Evolutionary conservation across 2,888 invertebrate species (phyloP).

Genomic region (Pharmacophagus antenor): DNA sequence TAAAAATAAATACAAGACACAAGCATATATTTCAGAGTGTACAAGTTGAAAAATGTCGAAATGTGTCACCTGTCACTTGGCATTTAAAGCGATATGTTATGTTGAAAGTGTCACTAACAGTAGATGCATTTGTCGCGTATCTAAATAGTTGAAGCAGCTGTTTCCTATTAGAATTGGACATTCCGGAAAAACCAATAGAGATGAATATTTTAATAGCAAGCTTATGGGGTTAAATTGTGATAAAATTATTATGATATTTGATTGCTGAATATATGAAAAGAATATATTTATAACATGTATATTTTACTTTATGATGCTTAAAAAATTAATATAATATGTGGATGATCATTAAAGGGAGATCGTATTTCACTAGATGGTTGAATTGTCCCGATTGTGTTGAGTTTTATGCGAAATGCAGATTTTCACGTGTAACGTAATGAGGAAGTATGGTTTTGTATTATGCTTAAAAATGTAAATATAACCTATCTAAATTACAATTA

Average conservation of each 20-base stretch:
- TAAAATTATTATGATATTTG: background rate
- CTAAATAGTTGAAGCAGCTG: constrained; percentile 73
- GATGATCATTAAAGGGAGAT: too few species aligned
- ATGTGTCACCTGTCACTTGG: constrained; percentile 81
- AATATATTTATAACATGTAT: too few species aligned
- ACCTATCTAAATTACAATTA: too few species aligned
- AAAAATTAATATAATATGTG: too few species aligned
- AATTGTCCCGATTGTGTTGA: too few species aligned
- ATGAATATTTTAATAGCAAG: background rate
- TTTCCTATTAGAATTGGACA: constrained; percentile 37
- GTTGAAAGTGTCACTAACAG: constrained; percentile 62
- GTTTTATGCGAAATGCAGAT: too few species aligned
- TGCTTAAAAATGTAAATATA: too few species aligned
- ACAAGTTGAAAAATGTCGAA: constrained; percentile 80
- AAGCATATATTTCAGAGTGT: constrained; percentile 70
- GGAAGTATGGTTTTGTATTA: too few species aligned
- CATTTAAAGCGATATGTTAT: constrained; percentile 80
- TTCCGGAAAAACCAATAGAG: constrained; percentile 7
- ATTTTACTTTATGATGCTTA: too few species aligned
- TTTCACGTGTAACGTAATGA: background rate
- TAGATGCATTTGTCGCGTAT: constrained; percentile 60
- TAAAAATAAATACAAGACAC: constrained; percentile 66
- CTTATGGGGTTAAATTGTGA: background rate
- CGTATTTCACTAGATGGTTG: too few species aligned
- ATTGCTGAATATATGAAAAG: too few species aligned